Percentiles rank a stretch among this genome's conserved stretches.
phyloP scores from a whole-genome alignment of 2,888 invertebrate species.

The Dynastes grantii region DNA sequence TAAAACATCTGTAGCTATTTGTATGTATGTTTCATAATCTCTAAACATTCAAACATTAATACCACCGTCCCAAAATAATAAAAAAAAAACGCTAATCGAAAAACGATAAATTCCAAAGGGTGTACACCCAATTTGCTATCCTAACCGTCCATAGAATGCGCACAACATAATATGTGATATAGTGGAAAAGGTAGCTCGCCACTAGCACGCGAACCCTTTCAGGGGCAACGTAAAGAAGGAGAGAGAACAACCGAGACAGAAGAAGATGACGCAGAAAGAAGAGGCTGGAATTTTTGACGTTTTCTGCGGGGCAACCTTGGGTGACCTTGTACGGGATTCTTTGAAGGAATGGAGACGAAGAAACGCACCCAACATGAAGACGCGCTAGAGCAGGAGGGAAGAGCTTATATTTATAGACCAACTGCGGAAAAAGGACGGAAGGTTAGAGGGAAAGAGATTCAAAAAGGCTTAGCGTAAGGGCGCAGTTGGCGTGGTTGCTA shows the following conservation, averaged over 20 bases:
- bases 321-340: slow-evolving; percentile 51
- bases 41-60: too few species aligned
- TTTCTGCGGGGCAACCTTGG: slow-evolving; percentile 50
- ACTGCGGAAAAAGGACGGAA: slow-evolving; percentile 40
- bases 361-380: slow-evolving; percentile 34
- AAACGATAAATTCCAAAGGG: too few species aligned
- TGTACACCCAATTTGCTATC: too few species aligned
- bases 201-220: slow-evolving; percentile 15
- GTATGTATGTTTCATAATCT: too few species aligned
- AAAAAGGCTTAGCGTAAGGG: slow-evolving; percentile 5
- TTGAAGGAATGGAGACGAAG: slow-evolving; percentile 28
- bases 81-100: too few species aligned
- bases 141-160: too few species aligned
- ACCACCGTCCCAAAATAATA: neutral
- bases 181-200: neutral
- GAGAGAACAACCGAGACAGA: neutral
- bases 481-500: slow-evolving; percentile 3
- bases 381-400: slow-evolving; percentile 33
- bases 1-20: too few species aligned
- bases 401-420: slow-evolving; percentile 8
- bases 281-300: slow-evolving; percentile 47
- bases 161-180: neutral
- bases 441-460: too few species aligned
- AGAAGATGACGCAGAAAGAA: neutral
- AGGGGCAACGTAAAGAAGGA: neutral